phyloP scores from a whole-genome alignment of 2,113 vertebrate species.

The Centrocercus urophasianus region DNA sequence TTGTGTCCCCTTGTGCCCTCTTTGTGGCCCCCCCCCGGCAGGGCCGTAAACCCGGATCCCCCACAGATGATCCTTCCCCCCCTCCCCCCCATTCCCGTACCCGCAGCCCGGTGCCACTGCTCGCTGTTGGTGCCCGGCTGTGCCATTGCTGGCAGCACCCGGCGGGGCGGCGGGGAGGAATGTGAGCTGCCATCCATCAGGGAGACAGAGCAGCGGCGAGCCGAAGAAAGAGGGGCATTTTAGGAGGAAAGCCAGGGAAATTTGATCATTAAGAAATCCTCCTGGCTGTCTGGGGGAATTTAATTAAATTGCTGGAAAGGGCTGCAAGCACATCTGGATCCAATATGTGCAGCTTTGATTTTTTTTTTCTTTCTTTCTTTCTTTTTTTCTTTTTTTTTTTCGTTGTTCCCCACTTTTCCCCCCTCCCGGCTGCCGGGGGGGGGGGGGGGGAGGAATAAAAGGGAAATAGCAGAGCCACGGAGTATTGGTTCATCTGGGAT shows the following conservation, averaged over 20 bases:
- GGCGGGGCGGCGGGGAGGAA: no score
- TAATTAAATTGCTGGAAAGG: slow-evolving; percentile 88
- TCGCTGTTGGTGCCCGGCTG: background rate
- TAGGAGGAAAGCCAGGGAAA: slow-evolving; percentile 84
- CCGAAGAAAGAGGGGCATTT: slow-evolving; percentile 68
- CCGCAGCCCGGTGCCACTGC: no score
- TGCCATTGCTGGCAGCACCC: no score
- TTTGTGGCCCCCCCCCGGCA: no score
- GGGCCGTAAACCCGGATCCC: fast-evolving
- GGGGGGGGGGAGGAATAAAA: slow-evolving; percentile 8
- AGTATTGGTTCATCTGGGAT: slow-evolving; percentile 68
- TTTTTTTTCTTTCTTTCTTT: slow-evolving; percentile 31
- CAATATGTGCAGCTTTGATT: slow-evolving; percentile 86
- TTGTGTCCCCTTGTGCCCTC: no score
- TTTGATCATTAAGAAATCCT: slow-evolving; percentile 87
- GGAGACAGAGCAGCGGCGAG: slow-evolving; percentile 74
- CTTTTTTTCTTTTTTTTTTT: slow-evolving; percentile 1
- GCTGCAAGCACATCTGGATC: slow-evolving; percentile 85
- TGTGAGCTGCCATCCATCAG: slow-evolving; percentile 75
- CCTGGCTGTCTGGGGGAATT: slow-evolving; percentile 88
- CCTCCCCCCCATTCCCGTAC: background rate
- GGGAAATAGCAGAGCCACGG: slow-evolving; percentile 64
- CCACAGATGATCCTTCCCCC: background rate
- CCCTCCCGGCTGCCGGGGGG: no score
- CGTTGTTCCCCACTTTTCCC: no score